Base-by-base conservation (phyloP, 2,888 invertebrate species). In the Polyommatus icarus region DNA sequence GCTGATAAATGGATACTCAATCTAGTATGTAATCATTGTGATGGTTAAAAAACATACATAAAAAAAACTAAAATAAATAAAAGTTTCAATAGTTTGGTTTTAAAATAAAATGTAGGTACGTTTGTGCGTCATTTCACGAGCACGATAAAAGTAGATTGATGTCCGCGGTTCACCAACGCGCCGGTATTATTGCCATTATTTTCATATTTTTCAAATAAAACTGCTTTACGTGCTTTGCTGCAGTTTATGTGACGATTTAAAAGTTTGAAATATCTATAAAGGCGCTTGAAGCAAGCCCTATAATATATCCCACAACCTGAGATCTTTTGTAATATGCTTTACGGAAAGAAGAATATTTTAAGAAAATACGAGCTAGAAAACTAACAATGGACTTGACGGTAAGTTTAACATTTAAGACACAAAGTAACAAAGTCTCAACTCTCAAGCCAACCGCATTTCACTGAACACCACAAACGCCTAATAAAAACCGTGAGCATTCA, bases 391-490 rank as follows among this genome's bases (percentile, higher is more conserved):
- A 75, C 24, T 75, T 0, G 67, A 75, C 50, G 54, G 50, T 75
- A 54, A 75, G 54, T 54, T 50, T 75, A 18, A 50, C 75, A 18
- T 54, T 75, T 75, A 75, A 75, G 75, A 29, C 50, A 75, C 75
- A 75, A 75, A 50, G 75, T 15, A 54, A 54, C 75, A 75, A 29
- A 75, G 50, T 46, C 50, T 24, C 54, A 75, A 75, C 18, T 46
- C 50, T 24, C 54, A 75, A 75, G 29, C 54, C 54, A 29, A 75
- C 54, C 54, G 46, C 29, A 46, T 24, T 50, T 15, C 3, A 73
- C 50, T 20, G 40, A 72, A 20, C 20, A 71, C n/a, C 6, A 20
- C 24, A 40, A 67, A 67, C 29, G 67, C 67, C 67, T 67, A 67
- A 67, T 67, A 67, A 67, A 67, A 73, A 46, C 46, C 40, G 72